Conservation (phyloP, 2,797 vertebrate species). For the Gallirallus australis region DNA sequence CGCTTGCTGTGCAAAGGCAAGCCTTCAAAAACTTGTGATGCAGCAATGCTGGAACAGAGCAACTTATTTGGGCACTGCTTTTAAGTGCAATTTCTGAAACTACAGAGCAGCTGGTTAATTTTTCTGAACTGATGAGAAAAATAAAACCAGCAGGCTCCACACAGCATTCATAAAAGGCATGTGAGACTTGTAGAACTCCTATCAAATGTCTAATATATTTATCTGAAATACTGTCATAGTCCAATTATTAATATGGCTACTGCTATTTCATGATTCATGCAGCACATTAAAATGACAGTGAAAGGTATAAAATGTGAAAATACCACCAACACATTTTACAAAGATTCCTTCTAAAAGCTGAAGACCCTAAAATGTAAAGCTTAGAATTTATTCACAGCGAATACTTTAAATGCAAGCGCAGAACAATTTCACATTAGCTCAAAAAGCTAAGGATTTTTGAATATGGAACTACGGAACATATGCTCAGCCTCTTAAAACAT, state of each 20-base stretch:
- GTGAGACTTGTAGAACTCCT: constrained; percentile 28
- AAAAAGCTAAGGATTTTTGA: constrained; percentile 28
- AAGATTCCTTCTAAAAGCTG: constrained; percentile 49
- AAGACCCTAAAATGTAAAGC: constrained; percentile 58
- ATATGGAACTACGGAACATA: not conserved
- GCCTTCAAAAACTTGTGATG: not conserved
- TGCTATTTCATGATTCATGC: constrained; percentile 60
- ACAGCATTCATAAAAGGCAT: constrained; percentile 3
- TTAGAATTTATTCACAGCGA: constrained; percentile 34
- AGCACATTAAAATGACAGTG: constrained; percentile 54
- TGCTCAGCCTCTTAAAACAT: not conserved
- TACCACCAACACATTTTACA: constrained; percentile 63
- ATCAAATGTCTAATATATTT: constrained; percentile 64
- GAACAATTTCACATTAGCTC: constrained; percentile 7
- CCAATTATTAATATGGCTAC: constrained; percentile 68
- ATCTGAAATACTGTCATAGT: constrained; percentile 62
- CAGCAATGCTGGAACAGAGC: not conserved
- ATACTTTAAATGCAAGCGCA: constrained; percentile 5
- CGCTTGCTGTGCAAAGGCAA: not conserved
- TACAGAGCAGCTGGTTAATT: constrained; percentile 32
- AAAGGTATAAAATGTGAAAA: constrained; percentile 63
- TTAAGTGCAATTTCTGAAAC: constrained; percentile 13
- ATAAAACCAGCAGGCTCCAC: constrained; percentile 7
- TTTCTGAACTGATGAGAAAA: constrained; percentile 44
- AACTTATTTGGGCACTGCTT: not conserved